Base-by-base conservation (phyloP, 2,797 vertebrate species). In the Xiphorhynchus erythropygius region DNA sequence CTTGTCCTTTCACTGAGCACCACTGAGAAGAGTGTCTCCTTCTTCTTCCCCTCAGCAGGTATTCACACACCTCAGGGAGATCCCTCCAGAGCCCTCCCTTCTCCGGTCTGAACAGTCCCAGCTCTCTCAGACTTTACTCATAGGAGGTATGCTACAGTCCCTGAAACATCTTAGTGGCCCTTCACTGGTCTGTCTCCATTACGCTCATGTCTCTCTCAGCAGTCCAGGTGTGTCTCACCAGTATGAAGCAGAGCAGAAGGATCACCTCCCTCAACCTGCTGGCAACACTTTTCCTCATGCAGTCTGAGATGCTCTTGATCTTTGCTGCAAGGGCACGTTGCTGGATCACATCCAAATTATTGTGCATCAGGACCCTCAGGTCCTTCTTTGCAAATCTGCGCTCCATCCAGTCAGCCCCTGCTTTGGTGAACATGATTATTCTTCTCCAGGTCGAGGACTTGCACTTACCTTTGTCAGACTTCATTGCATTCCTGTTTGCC, bases 101-200 rank as follows among this genome's bases (percentile, higher is more conserved):
- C 35, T 33, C 23, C 24, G 9, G 17, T n/a, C 2, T 76, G 37
- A 50, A 7, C 27, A 37, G 24, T 15, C 64, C n/a, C 71, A 56
- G 22, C 13, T 56, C 24, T 64, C 25, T 69, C 19, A 39, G 35
- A 7, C 25, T 84, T 63, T 35, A 8, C 9, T 63, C 28, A 15
- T 0, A n/a, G 15, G 8, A 79, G 17, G n/a, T 17, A 5, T 62
- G 10, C 7, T 35, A 2, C 10, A 25, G 16, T 24, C 46, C 33
- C 33, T 71, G 42, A 6, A 23, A 28, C 2, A 3, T 18, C 42
- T 30, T 59, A 65, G 44, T 41, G 32, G 6, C 13, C 11, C 13
- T 82, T 53, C 52, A 13, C 33, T n/a, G 33, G 23, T 11, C 32
- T 71, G 8, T 55, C 22, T 55, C n/a, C 14, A 8, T 10, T 22